Percentiles rank a stretch among this genome's conserved stretches.
Evolutionary conservation across 2,888 invertebrate species (phyloP).

Genomic region (Heliconius cydno): DNA sequence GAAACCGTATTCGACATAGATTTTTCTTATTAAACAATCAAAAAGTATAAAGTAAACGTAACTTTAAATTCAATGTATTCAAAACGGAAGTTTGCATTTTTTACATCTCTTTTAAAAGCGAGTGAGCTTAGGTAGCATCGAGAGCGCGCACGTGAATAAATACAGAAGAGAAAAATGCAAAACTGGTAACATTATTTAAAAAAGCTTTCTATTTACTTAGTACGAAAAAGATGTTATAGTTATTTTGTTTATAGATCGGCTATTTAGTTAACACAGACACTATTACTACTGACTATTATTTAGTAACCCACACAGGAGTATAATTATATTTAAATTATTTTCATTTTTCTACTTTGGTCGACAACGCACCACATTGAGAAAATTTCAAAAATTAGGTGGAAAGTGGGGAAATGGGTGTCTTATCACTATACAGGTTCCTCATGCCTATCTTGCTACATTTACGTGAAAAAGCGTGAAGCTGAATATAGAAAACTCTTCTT

Average conservation of each 20-base stretch:
- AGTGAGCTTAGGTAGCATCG: constrained; percentile 19
- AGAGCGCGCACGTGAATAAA: constrained; percentile 10
- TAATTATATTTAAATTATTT: too few species aligned
- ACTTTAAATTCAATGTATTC: constrained; percentile 16
- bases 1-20: neutral
- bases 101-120: constrained; percentile 15
- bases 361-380: too few species aligned
- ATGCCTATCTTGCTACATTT: too few species aligned
- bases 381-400: too few species aligned
- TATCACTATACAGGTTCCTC: too few species aligned
- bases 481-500: too few species aligned
- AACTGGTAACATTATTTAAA: constrained; percentile 11
- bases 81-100: constrained; percentile 15
- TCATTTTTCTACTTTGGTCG: too few species aligned
- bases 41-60: constrained; percentile 1
- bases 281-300: too few species aligned
- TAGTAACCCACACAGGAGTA: too few species aligned
- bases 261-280: neutral
- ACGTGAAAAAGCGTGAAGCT: too few species aligned
- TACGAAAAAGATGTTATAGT: neutral
- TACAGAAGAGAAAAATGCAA: constrained; percentile 4
- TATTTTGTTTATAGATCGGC: neutral
- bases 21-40: neutral
- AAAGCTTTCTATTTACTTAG: constrained; percentile 9
- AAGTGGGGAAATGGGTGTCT: too few species aligned